Evolutionary conservation across 2,888 invertebrate species (phyloP).

Genomic region (Lagria hirta): DNA sequence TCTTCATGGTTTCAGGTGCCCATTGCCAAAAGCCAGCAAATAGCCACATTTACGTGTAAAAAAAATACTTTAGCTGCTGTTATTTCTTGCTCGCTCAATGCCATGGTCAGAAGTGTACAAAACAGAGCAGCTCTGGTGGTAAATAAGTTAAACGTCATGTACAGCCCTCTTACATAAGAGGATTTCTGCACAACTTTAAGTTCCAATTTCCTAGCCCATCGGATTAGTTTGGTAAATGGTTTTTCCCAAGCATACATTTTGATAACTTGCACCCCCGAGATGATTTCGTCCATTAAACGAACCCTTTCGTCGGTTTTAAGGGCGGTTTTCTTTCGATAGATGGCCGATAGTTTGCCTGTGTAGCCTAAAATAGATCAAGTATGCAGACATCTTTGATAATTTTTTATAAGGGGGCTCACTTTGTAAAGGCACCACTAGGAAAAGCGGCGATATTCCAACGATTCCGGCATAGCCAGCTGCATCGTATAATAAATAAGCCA

Average conservation of each 20-base stretch:
- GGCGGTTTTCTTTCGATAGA: conserved; percentile 76
- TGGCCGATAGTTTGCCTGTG: conserved; percentile 65
- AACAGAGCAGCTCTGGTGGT: conserved; percentile 80
- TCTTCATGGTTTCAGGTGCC: too few species aligned
- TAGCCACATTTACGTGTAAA: conserved; percentile 23
- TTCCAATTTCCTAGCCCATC: conserved; percentile 60
- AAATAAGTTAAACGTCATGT: conserved; percentile 76
- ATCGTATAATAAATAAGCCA: conserved; percentile 76
- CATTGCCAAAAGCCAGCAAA: too few species aligned
- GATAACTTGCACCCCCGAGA: conserved; percentile 86
- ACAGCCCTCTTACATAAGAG: conserved; percentile 65
- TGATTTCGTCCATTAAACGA: conserved; percentile 92
- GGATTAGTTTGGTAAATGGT: conserved; percentile 66
- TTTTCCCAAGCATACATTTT: conserved; percentile 77
- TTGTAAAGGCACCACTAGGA: conserved; percentile 82
- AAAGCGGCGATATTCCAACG: conserved; percentile 75
- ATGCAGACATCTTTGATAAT: conserved; percentile 1
- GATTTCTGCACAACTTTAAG: conserved; percentile 62
- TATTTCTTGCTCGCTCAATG: conserved; percentile 65
- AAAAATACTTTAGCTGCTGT: conserved; percentile 68
- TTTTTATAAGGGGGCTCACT: too few species aligned
- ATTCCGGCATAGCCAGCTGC: conserved; percentile 74
- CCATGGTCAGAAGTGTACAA: conserved; percentile 70
- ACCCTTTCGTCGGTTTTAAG: conserved; percentile 86
- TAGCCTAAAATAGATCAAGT: conserved; percentile 55